Base-by-base conservation (phyloP, 2,888 invertebrate species). In the Apoda limacodes region DNA sequence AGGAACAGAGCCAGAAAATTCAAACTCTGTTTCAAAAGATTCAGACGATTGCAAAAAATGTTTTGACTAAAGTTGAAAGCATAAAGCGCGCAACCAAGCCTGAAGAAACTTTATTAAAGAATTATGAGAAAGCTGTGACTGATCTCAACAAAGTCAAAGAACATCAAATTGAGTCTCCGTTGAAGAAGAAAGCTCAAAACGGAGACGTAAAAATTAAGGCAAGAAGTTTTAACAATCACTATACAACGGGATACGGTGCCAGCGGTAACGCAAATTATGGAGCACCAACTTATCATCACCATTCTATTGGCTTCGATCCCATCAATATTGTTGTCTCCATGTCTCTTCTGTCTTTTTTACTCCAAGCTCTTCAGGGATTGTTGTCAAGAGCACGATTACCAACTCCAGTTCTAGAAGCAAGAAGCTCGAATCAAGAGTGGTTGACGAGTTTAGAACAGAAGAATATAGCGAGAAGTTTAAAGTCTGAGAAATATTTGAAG, bases 271-370 rank as follows among this genome's bases (percentile, higher is more conserved):
- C 53, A 1, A 71, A 64, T 37, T 67, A 67, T 40, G 65, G 56
- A 11, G 29, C 39, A 2, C 53, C 60, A 9, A 62, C 71, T 1
- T 78, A 76, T 39, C 78, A 82, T 40, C 81, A 81, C 35, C 80
- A 82, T 45, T 80, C 78, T 2, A 74, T 82, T 29, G 80, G 80
- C n/a, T 75, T 82, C 35, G 81, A 82, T 55, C 81, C 82, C 5
- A 57, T 82, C 27, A 82, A 82, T 40, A 78, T 82, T 13, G 63
- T 81, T 2, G 71, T 82, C 0, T 81, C 82, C 0, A 51, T 82
- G 49, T 82, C 82, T 3, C 51, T 82, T 1, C 48, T 82, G 10
- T 80, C 82, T 3, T 72, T 82, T 32, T 45, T 82, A 10, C 48
- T 82, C 4, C 78, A 81, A 62, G 72, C 78, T 0, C 45, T 82